Base-by-base conservation (phyloP, 1,140 invertebrate genomes). In the Ctenoplectra terminalis region DNA sequence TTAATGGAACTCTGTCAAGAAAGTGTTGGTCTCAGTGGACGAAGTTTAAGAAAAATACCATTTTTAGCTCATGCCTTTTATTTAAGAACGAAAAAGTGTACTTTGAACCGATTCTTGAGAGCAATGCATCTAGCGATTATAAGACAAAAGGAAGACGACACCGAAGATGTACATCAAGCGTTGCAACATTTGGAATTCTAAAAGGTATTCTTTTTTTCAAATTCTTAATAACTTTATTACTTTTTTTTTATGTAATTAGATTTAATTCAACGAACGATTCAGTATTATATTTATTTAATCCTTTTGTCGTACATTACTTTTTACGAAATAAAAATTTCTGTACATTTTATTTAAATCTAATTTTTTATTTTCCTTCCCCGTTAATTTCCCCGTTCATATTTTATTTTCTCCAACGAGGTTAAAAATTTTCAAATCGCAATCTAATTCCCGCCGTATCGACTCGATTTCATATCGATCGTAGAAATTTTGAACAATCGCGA, bases 11-110 rank as follows among this genome's bases (percentile, higher is more conserved):
- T 95, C 56, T 94, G 93, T 61, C 92, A 94, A 61, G 93, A 94
- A 84, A 97, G 97, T 91, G 90, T 94, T 52, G 96, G 96, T 17
- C 88, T 99, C 13, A 99, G 98, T 94, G 98, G 98, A 15, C 95
- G 98, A 78, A 96, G 96, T 7, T 94, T 99, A 73, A 94, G 98
- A 54, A 99, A 99, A 93, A 94, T 99, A 83, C 98, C 98, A 9
- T 98, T 99, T 90, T 92, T 99, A 73, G 97, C 98, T 17, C 95
- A 96, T 86, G 96, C 96, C 31, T 91, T 95, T 50, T 94, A 94
- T 82, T 54, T 83, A 8, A 74, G 87, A n/a, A 54, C 43, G 5
- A 85, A 85, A 67, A 82, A 85, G 29, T 87, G 79, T 70, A 77
- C 88, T 34, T 43, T 92, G 17, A 20, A 34, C 8, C 75, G 80